These are phyloP conservation scores for Metalampra italica DNA, from an alignment of 2,888 invertebrate genomes.

Conservation along the genomic window DNA sequence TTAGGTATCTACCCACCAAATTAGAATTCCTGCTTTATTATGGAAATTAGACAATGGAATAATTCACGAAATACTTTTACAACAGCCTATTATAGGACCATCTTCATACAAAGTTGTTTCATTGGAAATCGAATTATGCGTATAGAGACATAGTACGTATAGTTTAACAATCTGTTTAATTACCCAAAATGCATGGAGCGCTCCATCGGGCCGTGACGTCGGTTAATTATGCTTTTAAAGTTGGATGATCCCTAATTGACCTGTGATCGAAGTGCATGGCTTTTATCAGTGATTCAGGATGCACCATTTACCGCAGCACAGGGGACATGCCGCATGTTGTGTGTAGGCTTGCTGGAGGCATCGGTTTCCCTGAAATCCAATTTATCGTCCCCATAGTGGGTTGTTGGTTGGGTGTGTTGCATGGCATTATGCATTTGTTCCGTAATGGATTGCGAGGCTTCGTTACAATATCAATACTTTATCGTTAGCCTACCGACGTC, in stretches of 20 bases:
- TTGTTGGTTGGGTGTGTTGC: neutral
- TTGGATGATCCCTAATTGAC: constrained; percentile 44
- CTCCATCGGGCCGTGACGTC: constrained; percentile 32
- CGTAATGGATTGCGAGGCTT: too few relatives aligned
- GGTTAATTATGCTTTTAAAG: constrained; percentile 55
- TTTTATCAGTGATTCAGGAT: constrained; percentile 9
- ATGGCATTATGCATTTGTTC: neutral
- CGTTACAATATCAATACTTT: too few relatives aligned
- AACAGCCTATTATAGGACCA: too few relatives aligned
- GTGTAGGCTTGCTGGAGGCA: constrained; percentile 5
- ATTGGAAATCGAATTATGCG: too few relatives aligned
- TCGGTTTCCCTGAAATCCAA: constrained; percentile 16
- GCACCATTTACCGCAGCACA: neutral
- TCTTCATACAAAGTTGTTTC: too few relatives aligned
- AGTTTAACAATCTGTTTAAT: constrained; percentile 27
- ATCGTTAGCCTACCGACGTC: too few relatives aligned
- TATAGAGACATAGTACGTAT: too few relatives aligned
- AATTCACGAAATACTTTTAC: too few relatives aligned
- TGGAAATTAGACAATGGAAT: too few relatives aligned
- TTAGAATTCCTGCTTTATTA: too few relatives aligned
- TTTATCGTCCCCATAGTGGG: constrained; percentile 11
- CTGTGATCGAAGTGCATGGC: constrained; percentile 39
- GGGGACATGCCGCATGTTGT: neutral
- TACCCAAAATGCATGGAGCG: constrained; percentile 40
- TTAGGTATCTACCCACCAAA: too few relatives aligned